Conservation (phyloP, 1,140 invertebrate genomes). For the Drosophila parabipectinata region DNA sequence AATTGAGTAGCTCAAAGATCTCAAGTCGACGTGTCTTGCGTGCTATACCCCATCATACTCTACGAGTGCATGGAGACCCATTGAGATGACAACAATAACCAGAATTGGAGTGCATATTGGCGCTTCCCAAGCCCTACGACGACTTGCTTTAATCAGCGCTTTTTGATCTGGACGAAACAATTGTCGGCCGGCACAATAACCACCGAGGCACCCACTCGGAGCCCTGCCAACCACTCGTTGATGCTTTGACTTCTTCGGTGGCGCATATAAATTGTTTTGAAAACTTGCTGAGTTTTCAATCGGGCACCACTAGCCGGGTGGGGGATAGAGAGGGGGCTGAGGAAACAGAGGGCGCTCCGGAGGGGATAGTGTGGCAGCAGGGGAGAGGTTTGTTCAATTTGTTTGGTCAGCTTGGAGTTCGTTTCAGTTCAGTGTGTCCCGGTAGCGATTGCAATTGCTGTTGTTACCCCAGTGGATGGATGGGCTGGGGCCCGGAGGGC, state of each 20-base stretch:
- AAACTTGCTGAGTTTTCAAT: slow-evolving; percentile 79
- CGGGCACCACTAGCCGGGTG: slow-evolving; percentile 24
- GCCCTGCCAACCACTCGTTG: not conserved
- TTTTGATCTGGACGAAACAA: slow-evolving; percentile 70
- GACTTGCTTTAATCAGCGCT: slow-evolving; percentile 74
- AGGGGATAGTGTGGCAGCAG: not conserved
- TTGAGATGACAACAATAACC: slow-evolving; percentile 63
- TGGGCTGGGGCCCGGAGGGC: slow-evolving; percentile 1
- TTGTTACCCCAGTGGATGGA: slow-evolving; percentile 4
- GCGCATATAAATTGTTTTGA: slow-evolving; percentile 58
- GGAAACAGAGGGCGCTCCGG: not conserved
- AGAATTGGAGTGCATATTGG: slow-evolving; percentile 60
- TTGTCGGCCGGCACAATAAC: slow-evolving; percentile 63
- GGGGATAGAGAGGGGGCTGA: slow-evolving; percentile 9
- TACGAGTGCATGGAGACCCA: slow-evolving; percentile 19
- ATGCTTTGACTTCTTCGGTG: slow-evolving; percentile 13
- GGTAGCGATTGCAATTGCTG: slow-evolving; percentile 32
- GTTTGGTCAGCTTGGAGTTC: slow-evolving; percentile 61
- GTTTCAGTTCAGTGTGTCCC: slow-evolving; percentile 21
- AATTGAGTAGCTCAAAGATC: too few relatives aligned
- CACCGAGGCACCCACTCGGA: slow-evolving; percentile 12
- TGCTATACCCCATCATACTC: slow-evolving; percentile 9
- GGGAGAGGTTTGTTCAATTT: slow-evolving; percentile 46
- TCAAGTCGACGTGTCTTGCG: too few relatives aligned
- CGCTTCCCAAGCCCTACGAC: slow-evolving; percentile 31